phyloP scores from a whole-genome alignment of 2,797 vertebrate genomes.

The Psittacula echo region DNA sequence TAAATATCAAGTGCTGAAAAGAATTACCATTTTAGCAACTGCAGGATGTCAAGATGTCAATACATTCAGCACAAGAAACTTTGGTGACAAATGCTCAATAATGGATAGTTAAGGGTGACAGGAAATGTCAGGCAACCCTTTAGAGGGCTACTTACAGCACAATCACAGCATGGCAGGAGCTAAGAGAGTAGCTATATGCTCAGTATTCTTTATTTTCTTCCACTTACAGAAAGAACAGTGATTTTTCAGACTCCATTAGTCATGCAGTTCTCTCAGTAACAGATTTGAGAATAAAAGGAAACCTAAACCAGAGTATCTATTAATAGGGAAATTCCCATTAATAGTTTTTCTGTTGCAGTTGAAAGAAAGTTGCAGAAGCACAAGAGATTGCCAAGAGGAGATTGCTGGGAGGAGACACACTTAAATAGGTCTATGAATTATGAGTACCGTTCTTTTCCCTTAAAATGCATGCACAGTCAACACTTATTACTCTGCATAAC shows the following conservation, averaged over 20 bases:
- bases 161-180: background rate
- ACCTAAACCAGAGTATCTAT: background rate
- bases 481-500: background rate
- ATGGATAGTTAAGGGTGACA: background rate
- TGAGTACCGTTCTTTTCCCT: background rate
- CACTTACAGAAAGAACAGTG: background rate
- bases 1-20: background rate
- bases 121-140: background rate
- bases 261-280: background rate
- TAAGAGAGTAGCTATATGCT: background rate
- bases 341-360: background rate
- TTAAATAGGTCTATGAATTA: background rate
- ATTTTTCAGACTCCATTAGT: background rate
- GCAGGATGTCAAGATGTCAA: background rate
- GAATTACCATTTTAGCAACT: background rate
- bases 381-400: background rate
- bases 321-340: background rate
- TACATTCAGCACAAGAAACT: background rate
- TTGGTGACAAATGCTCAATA: background rate
- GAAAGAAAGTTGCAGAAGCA: background rate
- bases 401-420: background rate
- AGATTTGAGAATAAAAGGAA: background rate
- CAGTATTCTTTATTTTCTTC: background rate
- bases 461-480: background rate
- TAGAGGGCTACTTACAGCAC: background rate